Evolutionary conservation across 2,888 invertebrate genomes (phyloP).

Genomic region (Antheraea assamensis): DNA sequence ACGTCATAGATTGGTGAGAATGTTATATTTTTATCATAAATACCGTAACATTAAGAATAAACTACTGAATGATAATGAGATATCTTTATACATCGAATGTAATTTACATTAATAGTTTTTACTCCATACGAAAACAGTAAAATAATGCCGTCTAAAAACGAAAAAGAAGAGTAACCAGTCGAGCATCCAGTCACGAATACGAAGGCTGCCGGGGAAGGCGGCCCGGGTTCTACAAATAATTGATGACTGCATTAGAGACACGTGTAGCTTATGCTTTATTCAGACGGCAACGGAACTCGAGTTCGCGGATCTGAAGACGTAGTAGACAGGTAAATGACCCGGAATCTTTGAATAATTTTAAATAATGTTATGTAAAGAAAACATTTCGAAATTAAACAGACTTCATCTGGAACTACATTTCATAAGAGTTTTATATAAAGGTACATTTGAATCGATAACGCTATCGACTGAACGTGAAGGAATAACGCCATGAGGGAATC

Average conservation of each 20-base stretch:
- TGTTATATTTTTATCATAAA: no score
- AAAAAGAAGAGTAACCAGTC: neutral
- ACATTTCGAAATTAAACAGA: neutral
- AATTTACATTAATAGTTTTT: neutral
- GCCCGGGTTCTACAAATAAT: slow-evolving; percentile 61
- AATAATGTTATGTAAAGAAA: neutral
- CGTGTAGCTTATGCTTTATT: slow-evolving; percentile 74
- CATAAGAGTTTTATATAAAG: no score
- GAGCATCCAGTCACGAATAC: slow-evolving; percentile 43
- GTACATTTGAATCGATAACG: no score
- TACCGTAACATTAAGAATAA: no score
- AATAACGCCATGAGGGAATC: no score
- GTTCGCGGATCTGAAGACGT: slow-evolving; percentile 31
- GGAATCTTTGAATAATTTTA: slow-evolving; percentile 51
- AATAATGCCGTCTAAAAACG: neutral
- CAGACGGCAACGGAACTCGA: slow-evolving; percentile 43
- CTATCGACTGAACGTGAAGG: no score
- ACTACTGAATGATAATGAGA: no score
- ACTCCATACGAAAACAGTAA: neutral
- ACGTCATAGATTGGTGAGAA: no score
- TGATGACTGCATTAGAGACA: slow-evolving; percentile 79
- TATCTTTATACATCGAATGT: no score
- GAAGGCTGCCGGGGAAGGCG: slow-evolving; percentile 26
- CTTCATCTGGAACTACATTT: neutral
- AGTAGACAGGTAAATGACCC: slow-evolving; percentile 30